phyloP scores from a whole-genome alignment of 2,113 vertebrate species.

The Erythrolamprus reginae region DNA sequence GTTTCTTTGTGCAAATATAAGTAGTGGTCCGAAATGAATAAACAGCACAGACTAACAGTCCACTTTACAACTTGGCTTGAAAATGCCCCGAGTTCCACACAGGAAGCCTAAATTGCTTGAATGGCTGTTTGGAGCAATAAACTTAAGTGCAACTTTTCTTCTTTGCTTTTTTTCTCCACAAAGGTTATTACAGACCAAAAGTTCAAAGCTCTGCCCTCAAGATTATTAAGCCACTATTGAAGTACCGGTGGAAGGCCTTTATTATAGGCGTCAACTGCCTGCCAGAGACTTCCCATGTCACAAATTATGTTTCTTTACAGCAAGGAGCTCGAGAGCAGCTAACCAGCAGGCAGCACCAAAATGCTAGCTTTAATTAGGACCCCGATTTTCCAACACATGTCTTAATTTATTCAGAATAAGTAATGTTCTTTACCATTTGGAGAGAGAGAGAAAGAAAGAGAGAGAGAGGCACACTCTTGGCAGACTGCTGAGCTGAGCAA shows the following conservation, averaged over 20 bases:
- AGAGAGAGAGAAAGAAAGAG: not conserved
- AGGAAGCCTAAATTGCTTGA: not conserved
- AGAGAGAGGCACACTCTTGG: not conserved
- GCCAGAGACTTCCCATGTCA: not conserved
- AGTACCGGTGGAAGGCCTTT: not conserved
- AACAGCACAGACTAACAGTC: not conserved
- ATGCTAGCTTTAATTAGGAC: slow-evolving; percentile 12
- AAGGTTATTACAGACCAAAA: not conserved
- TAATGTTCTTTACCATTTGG: not conserved
- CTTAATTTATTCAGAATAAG: slow-evolving; percentile 14
- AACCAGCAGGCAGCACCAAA: slow-evolving; percentile 3
- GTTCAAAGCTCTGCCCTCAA: not conserved
- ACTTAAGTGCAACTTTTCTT: not conserved
- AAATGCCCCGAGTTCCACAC: not conserved
- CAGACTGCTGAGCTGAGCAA: not conserved
- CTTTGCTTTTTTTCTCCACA: not conserved
- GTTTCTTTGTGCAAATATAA: not conserved
- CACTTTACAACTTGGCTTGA: not conserved
- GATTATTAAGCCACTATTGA: slow-evolving; percentile 4
- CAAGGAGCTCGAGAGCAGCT: not conserved
- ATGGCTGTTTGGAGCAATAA: not conserved
- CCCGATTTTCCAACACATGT: slow-evolving; percentile 13
- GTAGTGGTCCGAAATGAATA: not conserved
- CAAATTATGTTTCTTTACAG: slow-evolving; percentile 25
- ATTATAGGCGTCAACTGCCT: not conserved